A percentile compares a stretch with the other conserved stretches of the same genome.
Evolutionary conservation across 1,140 invertebrate genomes (phyloP).

Genomic region (Leptinotarsa defecta): DNA sequence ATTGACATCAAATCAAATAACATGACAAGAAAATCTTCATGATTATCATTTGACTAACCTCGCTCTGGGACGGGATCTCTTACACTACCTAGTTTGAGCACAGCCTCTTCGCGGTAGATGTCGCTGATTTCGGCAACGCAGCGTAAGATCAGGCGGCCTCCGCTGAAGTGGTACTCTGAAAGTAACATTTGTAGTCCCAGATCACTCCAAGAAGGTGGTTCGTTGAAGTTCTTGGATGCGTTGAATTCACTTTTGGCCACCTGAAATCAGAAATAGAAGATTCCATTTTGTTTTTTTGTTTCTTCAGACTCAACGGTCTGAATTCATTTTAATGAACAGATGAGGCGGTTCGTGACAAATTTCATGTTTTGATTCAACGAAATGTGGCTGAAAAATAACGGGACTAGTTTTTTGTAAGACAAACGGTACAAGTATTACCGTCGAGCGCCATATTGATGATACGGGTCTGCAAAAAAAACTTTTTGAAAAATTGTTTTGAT

Average conservation of each 20-base stretch:
- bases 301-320: too few species aligned
- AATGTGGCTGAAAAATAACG: too few species aligned
- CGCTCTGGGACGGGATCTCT: conserved; percentile 63
- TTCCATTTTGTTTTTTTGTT: too few species aligned
- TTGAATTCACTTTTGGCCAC: conserved; percentile 53
- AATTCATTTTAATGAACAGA: too few species aligned
- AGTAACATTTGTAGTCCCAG: conserved; percentile 49
- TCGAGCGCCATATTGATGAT: too few species aligned
- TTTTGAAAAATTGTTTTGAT: too few species aligned
- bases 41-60: conserved; percentile 51
- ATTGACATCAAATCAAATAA: too few species aligned
- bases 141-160: conserved; percentile 58
- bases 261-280: conserved; percentile 36
- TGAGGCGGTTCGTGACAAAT: too few species aligned
- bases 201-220: conserved; percentile 52
- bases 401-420: too few species aligned
- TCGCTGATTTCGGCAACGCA: conserved; percentile 61
- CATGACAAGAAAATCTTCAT: not conserved
- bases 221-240: conserved; percentile 44
- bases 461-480: too few species aligned
- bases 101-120: conserved; percentile 61
- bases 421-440: too few species aligned
- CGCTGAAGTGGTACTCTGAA: conserved; percentile 52
- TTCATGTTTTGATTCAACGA: too few species aligned
- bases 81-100: conserved; percentile 59